A percentile compares a stretch with the other conserved stretches of the same genome.
Evolutionary conservation across 2,888 invertebrate species (phyloP).

Genomic region (Caenorhabditis sp.): DNA sequence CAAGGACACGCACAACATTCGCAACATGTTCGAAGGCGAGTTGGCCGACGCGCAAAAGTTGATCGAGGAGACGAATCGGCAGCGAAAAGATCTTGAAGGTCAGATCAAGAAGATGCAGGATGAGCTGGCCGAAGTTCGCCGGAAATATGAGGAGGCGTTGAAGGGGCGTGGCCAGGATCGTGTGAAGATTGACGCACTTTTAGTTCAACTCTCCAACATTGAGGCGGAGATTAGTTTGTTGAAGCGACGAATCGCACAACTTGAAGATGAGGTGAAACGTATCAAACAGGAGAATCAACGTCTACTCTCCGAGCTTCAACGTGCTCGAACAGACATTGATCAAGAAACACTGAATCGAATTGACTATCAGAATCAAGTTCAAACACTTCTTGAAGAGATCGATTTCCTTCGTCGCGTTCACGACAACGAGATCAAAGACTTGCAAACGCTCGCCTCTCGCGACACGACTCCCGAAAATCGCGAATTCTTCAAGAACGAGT

Average conservation of each 20-base stretch:
- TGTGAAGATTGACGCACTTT: conserved; percentile 72
- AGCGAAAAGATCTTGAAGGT: conserved; percentile 50
- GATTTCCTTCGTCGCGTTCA: conserved; percentile 74
- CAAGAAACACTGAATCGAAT: conserved; percentile 74
- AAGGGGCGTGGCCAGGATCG: conserved; percentile 66
- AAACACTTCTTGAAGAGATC: conserved; percentile 74
- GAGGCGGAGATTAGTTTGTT: conserved; percentile 73
- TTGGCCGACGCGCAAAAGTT: conserved; percentile 57
- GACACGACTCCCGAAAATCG: conserved; percentile 75
- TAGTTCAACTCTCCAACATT: conserved; percentile 72
- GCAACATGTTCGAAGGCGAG: conserved; percentile 60
- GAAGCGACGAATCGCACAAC: conserved; percentile 65
- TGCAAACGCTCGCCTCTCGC: conserved; percentile 73
- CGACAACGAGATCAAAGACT: conserved; percentile 73
- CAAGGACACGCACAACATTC: conserved; percentile 67
- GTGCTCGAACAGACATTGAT: conserved; percentile 71
- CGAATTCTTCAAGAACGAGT: conserved; percentile 75
- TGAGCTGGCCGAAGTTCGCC: conserved; percentile 56
- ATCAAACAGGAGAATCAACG: conserved; percentile 72
- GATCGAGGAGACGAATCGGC: conserved; percentile 59
- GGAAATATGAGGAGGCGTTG: conserved; percentile 69
- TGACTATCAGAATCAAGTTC: conserved; percentile 74
- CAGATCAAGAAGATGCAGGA: conserved; percentile 59
- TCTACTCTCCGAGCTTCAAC: conserved; percentile 51
- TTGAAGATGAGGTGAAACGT: conserved; percentile 71